Conservation (phyloP, 2,797 vertebrate genomes). For the Chlorospingus flavigularis region DNA sequence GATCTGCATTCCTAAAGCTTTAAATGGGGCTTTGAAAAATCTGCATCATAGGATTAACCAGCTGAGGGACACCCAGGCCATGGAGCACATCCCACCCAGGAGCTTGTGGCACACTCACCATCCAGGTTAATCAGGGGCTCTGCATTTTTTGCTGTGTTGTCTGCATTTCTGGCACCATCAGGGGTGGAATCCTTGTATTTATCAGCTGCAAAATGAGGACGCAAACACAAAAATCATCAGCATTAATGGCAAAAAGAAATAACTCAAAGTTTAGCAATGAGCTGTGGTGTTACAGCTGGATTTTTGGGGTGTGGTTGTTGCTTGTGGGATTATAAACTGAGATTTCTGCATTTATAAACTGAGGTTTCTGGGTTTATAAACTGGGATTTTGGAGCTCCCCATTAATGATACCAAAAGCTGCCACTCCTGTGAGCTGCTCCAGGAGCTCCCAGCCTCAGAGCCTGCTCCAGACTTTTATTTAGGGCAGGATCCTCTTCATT, state of each 20-base stretch:
- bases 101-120: conserved; percentile 75
- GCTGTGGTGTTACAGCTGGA: fast-evolving
- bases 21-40: background rate
- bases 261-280: fast-evolving
- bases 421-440: background rate
- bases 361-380: background rate
- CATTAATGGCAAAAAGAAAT: fast-evolving
- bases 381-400: background rate
- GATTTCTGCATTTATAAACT: fast-evolving
- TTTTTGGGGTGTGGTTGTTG: background rate
- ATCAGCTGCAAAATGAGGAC: conserved; percentile 81
- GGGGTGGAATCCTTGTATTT: conserved; percentile 90
- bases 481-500: background rate
- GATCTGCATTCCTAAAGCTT: background rate
- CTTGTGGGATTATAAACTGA: background rate
- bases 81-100: fast-evolving
- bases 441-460: background rate
- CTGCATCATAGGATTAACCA: fast-evolving
- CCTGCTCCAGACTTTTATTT: fast-evolving
- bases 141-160: conserved; percentile 77
- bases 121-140: conserved; percentile 93
- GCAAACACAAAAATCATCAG: background rate
- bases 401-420: background rate
- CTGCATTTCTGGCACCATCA: conserved; percentile 75
- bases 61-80: background rate